Conservation (phyloP, 2,797 vertebrate genomes). For the Coracias cyanogaster region DNA sequence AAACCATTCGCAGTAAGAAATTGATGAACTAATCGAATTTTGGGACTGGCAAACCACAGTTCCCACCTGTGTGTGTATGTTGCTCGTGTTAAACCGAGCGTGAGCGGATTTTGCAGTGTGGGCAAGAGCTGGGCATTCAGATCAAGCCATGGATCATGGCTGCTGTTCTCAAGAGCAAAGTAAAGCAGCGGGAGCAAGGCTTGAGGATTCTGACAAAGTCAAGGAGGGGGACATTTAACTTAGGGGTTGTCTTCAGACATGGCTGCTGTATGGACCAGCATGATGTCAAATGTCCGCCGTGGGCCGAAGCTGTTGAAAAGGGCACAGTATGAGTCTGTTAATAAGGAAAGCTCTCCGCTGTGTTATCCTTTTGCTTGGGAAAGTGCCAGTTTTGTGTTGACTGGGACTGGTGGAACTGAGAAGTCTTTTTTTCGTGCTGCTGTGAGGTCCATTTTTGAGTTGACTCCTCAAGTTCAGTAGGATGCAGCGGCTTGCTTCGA, state of each 20-base stretch:
- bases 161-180: not conserved
- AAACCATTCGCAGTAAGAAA: not conserved
- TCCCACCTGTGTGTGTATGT: not conserved
- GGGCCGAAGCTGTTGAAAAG: not conserved
- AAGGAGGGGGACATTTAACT: not conserved
- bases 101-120: not conserved
- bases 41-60: accelerated
- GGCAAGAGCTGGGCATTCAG: not conserved
- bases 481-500: not conserved
- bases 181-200: not conserved
- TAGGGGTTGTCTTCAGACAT: not conserved
- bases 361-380: not conserved
- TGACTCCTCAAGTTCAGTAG: not conserved
- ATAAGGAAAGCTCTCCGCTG: not conserved
- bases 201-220: not conserved
- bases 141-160: not conserved
- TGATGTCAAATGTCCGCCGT: not conserved
- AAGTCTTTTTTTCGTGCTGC: not conserved
- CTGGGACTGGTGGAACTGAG: not conserved
- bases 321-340: not conserved
- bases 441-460: not conserved
- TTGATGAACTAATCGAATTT: not conserved
- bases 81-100: accelerated
- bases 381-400: not conserved
- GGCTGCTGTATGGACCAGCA: not conserved